A percentile compares a stretch with the other conserved stretches of the same genome.
phyloP scores from a whole-genome alignment of 2,888 invertebrate species.

The Auanema sp. region DNA sequence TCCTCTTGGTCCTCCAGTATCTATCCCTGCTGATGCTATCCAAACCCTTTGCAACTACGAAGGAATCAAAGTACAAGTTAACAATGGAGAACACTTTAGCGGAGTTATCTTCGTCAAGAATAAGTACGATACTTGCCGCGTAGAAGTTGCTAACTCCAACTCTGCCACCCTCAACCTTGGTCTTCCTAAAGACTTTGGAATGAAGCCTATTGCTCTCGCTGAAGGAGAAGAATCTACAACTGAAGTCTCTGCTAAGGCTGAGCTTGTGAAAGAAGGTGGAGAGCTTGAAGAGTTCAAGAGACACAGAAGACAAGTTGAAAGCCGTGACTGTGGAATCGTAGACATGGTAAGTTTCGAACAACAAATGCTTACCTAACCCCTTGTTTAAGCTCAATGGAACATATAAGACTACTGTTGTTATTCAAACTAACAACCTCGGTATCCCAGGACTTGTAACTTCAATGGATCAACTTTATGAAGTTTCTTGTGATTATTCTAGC shows the following conservation, averaged over 20 bases:
- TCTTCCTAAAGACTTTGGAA: slow-evolving; percentile 62
- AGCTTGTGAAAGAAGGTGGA: slow-evolving; percentile 25
- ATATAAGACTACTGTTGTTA: slow-evolving; percentile 62
- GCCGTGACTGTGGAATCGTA: slow-evolving; percentile 60
- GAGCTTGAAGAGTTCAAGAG: slow-evolving; percentile 42
- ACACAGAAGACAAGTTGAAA: slow-evolving; percentile 49
- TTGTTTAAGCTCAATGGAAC: slow-evolving; percentile 55
- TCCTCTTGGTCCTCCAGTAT: slow-evolving; percentile 48
- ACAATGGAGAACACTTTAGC: slow-evolving; percentile 57
- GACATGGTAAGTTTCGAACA: slow-evolving; percentile 44
- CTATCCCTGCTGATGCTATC: slow-evolving; percentile 53
- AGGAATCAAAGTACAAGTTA: slow-evolving; percentile 62
- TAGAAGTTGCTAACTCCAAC: slow-evolving; percentile 58
- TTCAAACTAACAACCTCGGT: slow-evolving; percentile 64
- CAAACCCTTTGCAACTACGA: slow-evolving; percentile 64
- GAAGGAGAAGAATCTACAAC: slow-evolving; percentile 38
- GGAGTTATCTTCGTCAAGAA: slow-evolving; percentile 64
- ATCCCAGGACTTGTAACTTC: slow-evolving; percentile 64
- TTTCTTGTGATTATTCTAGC: slow-evolving; percentile 57
- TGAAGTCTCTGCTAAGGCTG: slow-evolving; percentile 16
- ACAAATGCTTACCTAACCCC: slow-evolving; percentile 3
- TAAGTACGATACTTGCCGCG: slow-evolving; percentile 63
- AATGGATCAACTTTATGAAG: slow-evolving; percentile 63
- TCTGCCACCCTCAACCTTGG: slow-evolving; percentile 59
- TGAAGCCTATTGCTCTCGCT: slow-evolving; percentile 57